Conservation (phyloP, 2,797 vertebrate species). For the Pseudomugil tenellus region DNA sequence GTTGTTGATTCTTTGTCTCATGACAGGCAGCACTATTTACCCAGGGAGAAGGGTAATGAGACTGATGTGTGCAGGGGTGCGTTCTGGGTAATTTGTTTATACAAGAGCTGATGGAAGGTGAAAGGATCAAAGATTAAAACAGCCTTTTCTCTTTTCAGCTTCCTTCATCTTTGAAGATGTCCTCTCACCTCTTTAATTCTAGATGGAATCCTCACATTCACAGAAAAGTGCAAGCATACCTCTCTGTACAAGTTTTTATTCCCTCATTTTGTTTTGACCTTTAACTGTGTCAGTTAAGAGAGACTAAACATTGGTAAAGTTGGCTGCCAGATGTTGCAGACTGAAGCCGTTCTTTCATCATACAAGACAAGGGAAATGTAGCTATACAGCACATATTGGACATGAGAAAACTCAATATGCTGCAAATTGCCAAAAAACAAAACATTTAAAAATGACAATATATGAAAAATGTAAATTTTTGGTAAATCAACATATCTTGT, state of each 20-base stretch:
- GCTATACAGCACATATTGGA: no score
- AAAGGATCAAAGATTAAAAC: conserved; percentile 73
- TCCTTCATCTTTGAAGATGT: conserved; percentile 46
- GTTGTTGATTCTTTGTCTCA: conserved; percentile 74
- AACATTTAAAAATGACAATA: no score
- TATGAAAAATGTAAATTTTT: no score
- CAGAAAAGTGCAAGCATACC: conserved; percentile 19
- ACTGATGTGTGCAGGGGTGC: conserved; percentile 72
- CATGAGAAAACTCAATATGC: no score
- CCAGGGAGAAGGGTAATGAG: conserved; percentile 69
- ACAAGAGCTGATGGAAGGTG: conserved; percentile 71
- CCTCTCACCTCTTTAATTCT: conserved; percentile 17
- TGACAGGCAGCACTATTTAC: conserved; percentile 73
- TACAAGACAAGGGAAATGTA: no score
- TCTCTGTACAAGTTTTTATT: conserved; percentile 15
- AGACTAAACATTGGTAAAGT: not conserved
- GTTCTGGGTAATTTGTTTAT: conserved; percentile 77
- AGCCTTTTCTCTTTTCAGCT: conserved; percentile 29
- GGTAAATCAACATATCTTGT: no score
- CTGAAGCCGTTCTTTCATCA: no score
- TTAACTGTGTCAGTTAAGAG: conserved; percentile 38
- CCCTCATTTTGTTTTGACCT: conserved; percentile 50
- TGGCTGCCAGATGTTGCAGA: not conserved
- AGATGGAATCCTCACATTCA: conserved; percentile 30
- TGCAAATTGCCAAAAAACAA: no score